Conservation (phyloP, 1,140 invertebrate genomes). For the Hesperophylax magnus region DNA sequence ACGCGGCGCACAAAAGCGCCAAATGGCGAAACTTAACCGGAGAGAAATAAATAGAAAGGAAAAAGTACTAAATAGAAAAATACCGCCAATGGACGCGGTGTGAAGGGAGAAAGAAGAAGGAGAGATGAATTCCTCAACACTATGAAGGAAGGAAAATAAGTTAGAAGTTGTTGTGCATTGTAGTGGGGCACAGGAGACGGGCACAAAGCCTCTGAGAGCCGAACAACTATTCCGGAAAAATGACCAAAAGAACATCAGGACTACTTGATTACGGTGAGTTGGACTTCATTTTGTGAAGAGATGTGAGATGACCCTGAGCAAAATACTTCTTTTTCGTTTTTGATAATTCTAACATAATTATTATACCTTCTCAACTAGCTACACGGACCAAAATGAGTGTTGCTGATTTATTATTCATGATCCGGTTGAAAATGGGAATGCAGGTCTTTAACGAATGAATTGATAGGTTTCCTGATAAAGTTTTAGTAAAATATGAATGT, state of each 20-base stretch:
- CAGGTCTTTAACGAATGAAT: no score
- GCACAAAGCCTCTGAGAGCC: slow-evolving; percentile 41
- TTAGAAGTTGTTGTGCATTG: slow-evolving; percentile 9
- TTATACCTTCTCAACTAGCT: no score
- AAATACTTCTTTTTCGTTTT: no score
- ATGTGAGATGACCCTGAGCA: no score
- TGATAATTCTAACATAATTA: no score
- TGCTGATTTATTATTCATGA: no score
- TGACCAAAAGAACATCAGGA: slow-evolving; percentile 47
- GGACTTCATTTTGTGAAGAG: neutral
- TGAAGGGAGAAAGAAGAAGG: slow-evolving; percentile 23
- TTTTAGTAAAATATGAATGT: no score
- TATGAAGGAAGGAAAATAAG: neutral
- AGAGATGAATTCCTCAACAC: slow-evolving; percentile 50
- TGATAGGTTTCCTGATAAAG: no score
- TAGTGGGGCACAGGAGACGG: neutral
- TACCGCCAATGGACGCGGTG: slow-evolving; percentile 43
- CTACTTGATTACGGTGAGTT: slow-evolving; percentile 9
- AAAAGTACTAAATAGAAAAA: slow-evolving; percentile 38
- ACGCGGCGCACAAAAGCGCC: slow-evolving; percentile 1
- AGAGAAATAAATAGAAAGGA: slow-evolving; percentile 32
- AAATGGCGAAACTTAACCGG: slow-evolving; percentile 53
- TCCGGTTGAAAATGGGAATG: no score
- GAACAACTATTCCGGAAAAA: slow-evolving; percentile 46
- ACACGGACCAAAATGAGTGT: no score